Evolutionary conservation across 2,797 vertebrate genomes (phyloP), one percentile per base, ranked within the genome.

Genomic region (Antennarius maculatus): DNA sequence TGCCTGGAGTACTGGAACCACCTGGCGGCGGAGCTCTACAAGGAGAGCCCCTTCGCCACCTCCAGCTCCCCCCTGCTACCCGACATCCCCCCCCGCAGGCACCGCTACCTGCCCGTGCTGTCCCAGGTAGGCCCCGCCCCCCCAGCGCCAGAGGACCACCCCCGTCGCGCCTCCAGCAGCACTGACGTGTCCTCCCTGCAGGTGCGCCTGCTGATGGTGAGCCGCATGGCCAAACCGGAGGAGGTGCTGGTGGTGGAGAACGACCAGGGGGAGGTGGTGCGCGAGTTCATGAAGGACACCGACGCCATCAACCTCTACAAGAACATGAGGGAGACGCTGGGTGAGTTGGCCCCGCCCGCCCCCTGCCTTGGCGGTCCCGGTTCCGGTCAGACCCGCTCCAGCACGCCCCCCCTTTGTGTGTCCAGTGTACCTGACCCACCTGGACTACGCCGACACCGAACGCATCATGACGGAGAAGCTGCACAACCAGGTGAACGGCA

Each of bases 1-100:
- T 99, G 97, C 61, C 92, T 99, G 66, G 97, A 99, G 72, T 99
- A 99, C 86, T 99, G 97, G 97, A 99, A 99, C 92, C 97, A 99
- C 78, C 89, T 99, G 86, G 96, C 97, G 31, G 96, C 97, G 37
- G 97, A 99, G 87, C 95, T 99, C 3, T 99, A 99, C 85, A 93
- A 97, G 76, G 97, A 99, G 84, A 98, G 96, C 78, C 97, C 97
- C 0, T 98, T 99, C 87, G 97, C 97, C 68, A 97, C 96, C 7
- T 95, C 96, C 5, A 95, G 95, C 61, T 97, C 96, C 31, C 97
- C 97, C 0, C 88, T 99, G 76, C 94, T 99, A 7, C 97, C 97
- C 0, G 97, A 99, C 69, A 96, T 99, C 41, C 97, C 97, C 7
- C 97, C 97, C 2, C 94, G 97, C 72, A 92, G 97, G 75, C 97